Base-by-base conservation (phyloP, 1,140 invertebrate species). In the Tachypleus tridentatus region DNA sequence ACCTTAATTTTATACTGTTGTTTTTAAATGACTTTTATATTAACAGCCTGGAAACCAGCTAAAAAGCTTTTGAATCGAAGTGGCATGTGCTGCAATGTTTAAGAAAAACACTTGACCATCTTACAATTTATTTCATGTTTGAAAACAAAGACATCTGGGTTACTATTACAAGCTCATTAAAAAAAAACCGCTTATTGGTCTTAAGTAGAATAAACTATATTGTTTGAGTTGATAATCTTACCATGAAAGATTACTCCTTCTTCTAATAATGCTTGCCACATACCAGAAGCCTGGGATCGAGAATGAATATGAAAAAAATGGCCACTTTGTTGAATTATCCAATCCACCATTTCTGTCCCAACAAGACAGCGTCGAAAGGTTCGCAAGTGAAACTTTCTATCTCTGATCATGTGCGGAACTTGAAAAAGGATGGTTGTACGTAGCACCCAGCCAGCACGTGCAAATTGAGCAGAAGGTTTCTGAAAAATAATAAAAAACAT, bases 221-320 rank as follows among this genome's bases (percentile, higher is more conserved):
- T 29, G 29, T 29, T 29, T 29, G 29, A 29, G 2, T 29, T 29
- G 29, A 29, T 58, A 49, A 4, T 69, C 79, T 80, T 73, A 90
- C 88, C 87, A 76, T 90, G 87, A 51, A 83, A 80, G 66, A 91
- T 82, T 58, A 90, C 82, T 56, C 87, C 86, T 77, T 91, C 87
- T 75, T 92, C 89, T 48, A 91, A 77, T n/a, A 92, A 76, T 0
- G 84, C 85, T 73, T 92, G 89, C 86, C 87, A 91, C 84, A 91
- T 89, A 49, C 84, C 87, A 11, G 85, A 83, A 49, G 88, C 87
- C 71, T 89, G 86, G 64, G 83, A 81, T 64, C 87, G 76, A n/a
- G 84, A 85, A 64, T 78, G 77, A 5, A 81, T 78, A 77, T 65
- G 61, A 8, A 71, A 59, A 49, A 62, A 63, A 50, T 78, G 60